Base-by-base conservation (phyloP, 1,140 invertebrate species). In the Hycleus cichorii region DNA sequence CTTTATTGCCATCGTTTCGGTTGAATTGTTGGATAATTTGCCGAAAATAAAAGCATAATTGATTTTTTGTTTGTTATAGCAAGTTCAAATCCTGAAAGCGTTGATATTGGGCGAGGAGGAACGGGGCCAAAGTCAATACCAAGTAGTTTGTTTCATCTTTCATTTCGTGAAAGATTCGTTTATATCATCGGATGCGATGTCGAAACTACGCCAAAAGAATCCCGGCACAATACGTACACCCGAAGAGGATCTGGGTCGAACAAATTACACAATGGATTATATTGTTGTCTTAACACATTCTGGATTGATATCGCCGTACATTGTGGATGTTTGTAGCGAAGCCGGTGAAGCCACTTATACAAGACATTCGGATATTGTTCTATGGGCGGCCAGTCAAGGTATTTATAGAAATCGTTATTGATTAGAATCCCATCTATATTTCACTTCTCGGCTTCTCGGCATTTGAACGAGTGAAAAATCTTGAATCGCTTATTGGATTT, bases 81-180 rank as follows among this genome's bases (percentile, higher is more conserved):
- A 95, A 76, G 89, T 95, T 25, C 91, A 95, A 81, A 88, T 95
- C 47, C 84, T 96, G 68, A 91, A 92, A 76, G 85, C 90, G 0
- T 73, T 94, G 47, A 86, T 95, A n/a, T 78, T 94, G n/a, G 93
- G 91, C n/a, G 94, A 96, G 72, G 93, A 96, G 73, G 94, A 96
- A 74, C 79, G 89, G 44, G 91, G 91, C 2, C 90, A 94, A 72
- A 88, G 84, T 67, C 89, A 91, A 64, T 90, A 90, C 72, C 92
- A 95, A 77, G 89, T 90, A 1, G 82, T 96, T 72, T 97, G 94
- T 74, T 97, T 96, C 74, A 83, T 95, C 1, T 89, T 87, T 62
- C 88, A 92, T 70, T 89, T 94, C 69, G 85, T 86, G 53, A 92
- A 92, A 75, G 87, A 91, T 67, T 90, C 95, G 65, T 96, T 96